A percentile compares a stretch with the other conserved stretches of the same genome.
These are phyloP conservation scores for Catamblyrhynchus diadema DNA, from an alignment of 2,797 vertebrate genomes.

Conservation along the genomic window DNA sequence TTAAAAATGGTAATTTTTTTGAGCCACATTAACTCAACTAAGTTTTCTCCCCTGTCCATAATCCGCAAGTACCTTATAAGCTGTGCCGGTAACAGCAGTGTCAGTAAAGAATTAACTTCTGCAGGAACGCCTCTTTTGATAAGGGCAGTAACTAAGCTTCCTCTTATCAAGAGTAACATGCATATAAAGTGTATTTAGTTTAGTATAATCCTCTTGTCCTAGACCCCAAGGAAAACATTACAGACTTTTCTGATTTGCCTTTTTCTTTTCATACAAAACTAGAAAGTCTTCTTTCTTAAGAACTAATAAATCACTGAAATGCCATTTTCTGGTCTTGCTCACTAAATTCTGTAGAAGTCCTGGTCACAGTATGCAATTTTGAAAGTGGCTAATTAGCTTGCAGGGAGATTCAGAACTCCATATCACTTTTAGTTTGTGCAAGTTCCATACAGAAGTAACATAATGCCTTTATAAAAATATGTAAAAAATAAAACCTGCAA, in stretches of 20 bases:
- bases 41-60: background rate
- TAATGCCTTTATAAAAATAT: background rate
- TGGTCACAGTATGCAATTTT: background rate
- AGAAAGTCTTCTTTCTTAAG: background rate
- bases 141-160: background rate
- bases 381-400: background rate
- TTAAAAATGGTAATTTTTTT: background rate
- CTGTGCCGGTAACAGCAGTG: background rate
- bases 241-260: accelerated
- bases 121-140: background rate
- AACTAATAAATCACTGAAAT: background rate
- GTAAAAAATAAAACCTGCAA: background rate
- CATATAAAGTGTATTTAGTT: background rate
- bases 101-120: background rate
- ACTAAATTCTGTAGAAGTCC: background rate
- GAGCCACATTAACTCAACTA: background rate
- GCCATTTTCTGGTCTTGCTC: background rate
- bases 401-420: background rate
- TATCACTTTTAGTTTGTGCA: background rate
- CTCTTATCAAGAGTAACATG: background rate
- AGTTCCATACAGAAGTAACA: background rate
- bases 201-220: background rate
- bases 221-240: background rate
- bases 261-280: background rate
- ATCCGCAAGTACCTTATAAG: background rate